phyloP scores from a whole-genome alignment of 2,888 invertebrate genomes.

The Alentia gelatinosa region DNA sequence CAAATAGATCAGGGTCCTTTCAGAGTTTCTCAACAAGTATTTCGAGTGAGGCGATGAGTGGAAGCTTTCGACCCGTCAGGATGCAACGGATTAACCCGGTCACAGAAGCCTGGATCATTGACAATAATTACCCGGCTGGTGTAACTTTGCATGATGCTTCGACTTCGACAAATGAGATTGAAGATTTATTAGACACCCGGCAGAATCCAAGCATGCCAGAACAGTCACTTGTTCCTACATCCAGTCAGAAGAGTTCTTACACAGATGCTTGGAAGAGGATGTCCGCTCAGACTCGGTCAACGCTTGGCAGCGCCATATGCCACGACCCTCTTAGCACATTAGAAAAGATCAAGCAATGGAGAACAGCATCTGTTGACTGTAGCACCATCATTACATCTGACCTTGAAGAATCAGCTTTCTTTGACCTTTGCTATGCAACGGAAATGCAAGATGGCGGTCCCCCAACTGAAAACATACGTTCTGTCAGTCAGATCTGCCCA shows the following conservation, averaged over 20 bases:
- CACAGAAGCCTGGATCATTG: background rate
- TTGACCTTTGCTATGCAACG: background rate
- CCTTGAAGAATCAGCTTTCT: background rate
- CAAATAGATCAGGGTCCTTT: background rate
- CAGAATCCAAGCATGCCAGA: background rate
- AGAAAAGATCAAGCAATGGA: slow-evolving; percentile 35
- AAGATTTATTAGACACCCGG: background rate
- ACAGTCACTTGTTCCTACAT: background rate
- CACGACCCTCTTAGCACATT: background rate
- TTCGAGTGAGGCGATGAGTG: background rate
- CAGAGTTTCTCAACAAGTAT: background rate
- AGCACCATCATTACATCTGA: slow-evolving; percentile 20
- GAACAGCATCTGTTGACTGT: slow-evolving; percentile 5
- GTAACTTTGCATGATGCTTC: background rate
- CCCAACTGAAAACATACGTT: background rate
- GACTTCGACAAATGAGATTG: background rate
- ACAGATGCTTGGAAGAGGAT: background rate
- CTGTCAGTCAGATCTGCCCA: background rate
- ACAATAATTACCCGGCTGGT: background rate
- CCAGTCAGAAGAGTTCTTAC: background rate
- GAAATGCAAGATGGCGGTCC: background rate
- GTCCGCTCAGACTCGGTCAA: background rate
- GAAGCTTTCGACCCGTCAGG: background rate
- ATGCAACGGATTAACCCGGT: background rate
- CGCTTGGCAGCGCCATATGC: background rate